Evolutionary conservation across 2,797 vertebrate genomes (phyloP).

Genomic region (Alosa sapidissima): DNA sequence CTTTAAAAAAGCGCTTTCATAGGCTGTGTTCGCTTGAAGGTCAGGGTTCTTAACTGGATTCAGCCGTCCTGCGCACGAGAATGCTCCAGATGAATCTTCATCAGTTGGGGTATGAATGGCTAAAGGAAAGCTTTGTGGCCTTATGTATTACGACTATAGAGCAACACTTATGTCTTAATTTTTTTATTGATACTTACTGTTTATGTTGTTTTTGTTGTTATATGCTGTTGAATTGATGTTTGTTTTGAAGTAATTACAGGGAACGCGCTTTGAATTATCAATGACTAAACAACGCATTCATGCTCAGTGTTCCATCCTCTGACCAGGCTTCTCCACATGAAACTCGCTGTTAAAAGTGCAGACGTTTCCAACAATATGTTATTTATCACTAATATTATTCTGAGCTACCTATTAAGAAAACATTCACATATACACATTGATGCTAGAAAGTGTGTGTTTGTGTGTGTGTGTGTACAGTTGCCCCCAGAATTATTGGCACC

Average conservation of each 20-base stretch:
- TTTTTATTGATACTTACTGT: neutral
- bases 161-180: neutral
- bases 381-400: neutral
- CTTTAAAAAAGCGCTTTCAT: neutral
- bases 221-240: neutral
- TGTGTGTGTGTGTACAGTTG: too few relatives aligned
- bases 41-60: neutral
- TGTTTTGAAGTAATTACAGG: neutral
- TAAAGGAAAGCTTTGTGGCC: neutral
- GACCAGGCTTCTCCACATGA: too few relatives aligned
- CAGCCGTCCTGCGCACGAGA: neutral
- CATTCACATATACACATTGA: neutral
- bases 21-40: conserved; percentile 1
- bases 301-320: neutral
- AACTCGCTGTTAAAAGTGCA: neutral
- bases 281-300: neutral
- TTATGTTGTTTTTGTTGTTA: too few relatives aligned
- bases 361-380: neutral
- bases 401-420: neutral
- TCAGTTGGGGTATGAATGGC: neutral
- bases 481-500: too few relatives aligned
- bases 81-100: neutral
- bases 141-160: neutral
- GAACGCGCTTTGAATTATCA: neutral
- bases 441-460: neutral